Conservation (phyloP, 2,113 vertebrate species). For the Gymnarchus niloticus region DNA sequence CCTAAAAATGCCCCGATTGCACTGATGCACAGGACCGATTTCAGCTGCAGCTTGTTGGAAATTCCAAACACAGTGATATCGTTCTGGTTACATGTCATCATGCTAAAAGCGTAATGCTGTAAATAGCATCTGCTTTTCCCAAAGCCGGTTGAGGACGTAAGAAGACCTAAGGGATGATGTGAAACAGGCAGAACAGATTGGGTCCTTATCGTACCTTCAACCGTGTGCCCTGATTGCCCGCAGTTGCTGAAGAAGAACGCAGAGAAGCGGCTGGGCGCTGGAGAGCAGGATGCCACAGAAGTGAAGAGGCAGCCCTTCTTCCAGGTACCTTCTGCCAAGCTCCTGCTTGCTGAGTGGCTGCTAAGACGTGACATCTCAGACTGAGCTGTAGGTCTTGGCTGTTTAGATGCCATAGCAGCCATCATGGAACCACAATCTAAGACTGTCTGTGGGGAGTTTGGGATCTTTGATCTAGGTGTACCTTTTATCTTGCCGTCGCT, state of each 20-base stretch:
- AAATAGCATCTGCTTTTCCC: not conserved
- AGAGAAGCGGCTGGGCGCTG: conserved; percentile 77
- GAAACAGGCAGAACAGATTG: not conserved
- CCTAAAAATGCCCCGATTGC: too few relatives aligned
- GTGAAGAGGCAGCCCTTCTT: conserved; percentile 86
- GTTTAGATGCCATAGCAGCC: too few relatives aligned
- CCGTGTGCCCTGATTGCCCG: not conserved
- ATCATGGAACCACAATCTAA: too few relatives aligned
- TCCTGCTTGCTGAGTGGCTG: not conserved
- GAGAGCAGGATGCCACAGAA: conserved; percentile 79
- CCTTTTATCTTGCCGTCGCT: not conserved
- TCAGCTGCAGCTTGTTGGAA: not conserved
- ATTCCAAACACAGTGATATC: not conserved
- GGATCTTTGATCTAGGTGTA: not conserved
- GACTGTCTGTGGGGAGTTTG: not conserved
- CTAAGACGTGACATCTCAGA: not conserved
- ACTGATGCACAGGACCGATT: not conserved
- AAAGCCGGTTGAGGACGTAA: not conserved
- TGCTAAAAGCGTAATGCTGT: not conserved
- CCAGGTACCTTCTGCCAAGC: conserved; percentile 57
- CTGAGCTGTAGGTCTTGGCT: too few relatives aligned
- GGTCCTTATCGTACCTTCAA: not conserved
- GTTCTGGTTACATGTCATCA: not conserved
- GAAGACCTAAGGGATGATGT: not conserved
- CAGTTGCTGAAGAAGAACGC: conserved; percentile 88